A percentile compares a stretch with the other conserved stretches of the same genome.
phyloP scores from a whole-genome alignment of 2,888 invertebrate species.

The Lomographa bimaculata region DNA sequence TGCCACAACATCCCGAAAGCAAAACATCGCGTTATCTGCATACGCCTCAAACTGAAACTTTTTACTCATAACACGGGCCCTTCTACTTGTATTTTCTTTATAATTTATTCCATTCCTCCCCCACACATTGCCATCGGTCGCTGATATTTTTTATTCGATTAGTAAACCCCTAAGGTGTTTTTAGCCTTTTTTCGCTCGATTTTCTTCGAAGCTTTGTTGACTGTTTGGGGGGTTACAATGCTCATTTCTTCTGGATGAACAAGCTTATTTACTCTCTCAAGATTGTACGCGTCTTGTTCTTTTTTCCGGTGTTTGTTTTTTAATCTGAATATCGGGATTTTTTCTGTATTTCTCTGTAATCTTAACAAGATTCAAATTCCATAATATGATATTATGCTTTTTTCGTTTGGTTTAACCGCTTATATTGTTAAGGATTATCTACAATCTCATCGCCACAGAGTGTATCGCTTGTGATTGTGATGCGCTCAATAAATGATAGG shows the following conservation, averaged over 20 bases:
- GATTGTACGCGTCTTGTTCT: conserved; percentile 38
- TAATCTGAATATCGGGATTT: conserved; percentile 21
- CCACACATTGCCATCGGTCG: conserved; percentile 82
- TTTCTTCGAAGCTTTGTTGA: conserved; percentile 84
- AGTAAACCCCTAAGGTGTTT: conserved; percentile 85
- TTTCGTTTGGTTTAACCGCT: conserved; percentile 4
- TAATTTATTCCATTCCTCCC: conserved; percentile 83
- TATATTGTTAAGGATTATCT: background rate
- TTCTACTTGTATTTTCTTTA: conserved; percentile 81
- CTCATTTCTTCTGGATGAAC: conserved; percentile 81
- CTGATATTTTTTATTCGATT: conserved; percentile 86
- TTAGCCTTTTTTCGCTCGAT: conserved; percentile 85
- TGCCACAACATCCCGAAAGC: conserved; percentile 31
- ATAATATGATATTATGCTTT: background rate
- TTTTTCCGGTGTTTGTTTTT: conserved; percentile 28
- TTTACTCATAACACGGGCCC: conserved; percentile 75
- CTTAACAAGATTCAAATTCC: conserved; percentile 12
- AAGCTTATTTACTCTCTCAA: conserved; percentile 73
- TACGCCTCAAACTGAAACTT: conserved; percentile 63
- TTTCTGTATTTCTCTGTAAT: conserved; percentile 9
- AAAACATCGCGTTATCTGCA: conserved; percentile 63
- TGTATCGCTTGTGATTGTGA: no score
- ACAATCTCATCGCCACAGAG: background rate
- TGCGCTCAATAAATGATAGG: conserved; percentile 8
- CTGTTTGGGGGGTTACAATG: conserved; percentile 78